These are phyloP conservation scores for Agrenia bidenticulata DNA, from an alignment of 2,888 invertebrate genomes.

Conservation along the genomic window DNA sequence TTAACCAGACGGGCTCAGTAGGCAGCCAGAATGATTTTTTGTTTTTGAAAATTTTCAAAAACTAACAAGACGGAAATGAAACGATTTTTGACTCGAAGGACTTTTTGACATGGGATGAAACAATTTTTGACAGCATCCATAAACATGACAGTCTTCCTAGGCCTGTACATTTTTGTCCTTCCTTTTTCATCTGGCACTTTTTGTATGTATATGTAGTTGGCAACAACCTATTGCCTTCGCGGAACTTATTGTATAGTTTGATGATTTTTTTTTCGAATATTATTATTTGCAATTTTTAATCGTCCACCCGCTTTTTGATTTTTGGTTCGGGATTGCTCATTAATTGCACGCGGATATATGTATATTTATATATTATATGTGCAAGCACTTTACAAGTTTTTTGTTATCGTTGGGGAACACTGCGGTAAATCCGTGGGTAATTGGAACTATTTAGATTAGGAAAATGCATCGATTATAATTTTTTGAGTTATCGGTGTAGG, in stretches of 20 bases:
- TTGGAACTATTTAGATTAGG: no score
- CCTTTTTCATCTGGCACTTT: constrained; percentile 25
- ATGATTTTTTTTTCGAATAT: not conserved
- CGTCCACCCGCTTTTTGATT: constrained; percentile 8
- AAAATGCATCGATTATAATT: no score
- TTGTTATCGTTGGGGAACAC: no score
- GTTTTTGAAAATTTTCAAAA: constrained; percentile 13
- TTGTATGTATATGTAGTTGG: constrained; percentile 18
- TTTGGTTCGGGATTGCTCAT: constrained; percentile 11
- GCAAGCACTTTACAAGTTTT: no score
- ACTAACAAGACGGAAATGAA: not conserved
- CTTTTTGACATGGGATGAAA: constrained; percentile 23
- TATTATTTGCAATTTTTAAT: constrained; percentile 10
- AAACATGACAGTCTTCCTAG: constrained; percentile 21
- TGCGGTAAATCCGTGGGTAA: no score
- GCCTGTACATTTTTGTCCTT: constrained; percentile 28
- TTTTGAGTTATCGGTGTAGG: not conserved
- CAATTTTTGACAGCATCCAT: constrained; percentile 28
- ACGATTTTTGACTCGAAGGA: constrained; percentile 9
- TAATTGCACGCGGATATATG: not conserved
- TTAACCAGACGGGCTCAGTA: no score
- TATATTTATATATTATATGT: no score
- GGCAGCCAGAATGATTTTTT: not conserved
- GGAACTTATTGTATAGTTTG: no score
- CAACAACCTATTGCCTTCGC: constrained; percentile 23